Conservation (phyloP, 2,888 invertebrate genomes). For the Phlogophora meticulosa region DNA sequence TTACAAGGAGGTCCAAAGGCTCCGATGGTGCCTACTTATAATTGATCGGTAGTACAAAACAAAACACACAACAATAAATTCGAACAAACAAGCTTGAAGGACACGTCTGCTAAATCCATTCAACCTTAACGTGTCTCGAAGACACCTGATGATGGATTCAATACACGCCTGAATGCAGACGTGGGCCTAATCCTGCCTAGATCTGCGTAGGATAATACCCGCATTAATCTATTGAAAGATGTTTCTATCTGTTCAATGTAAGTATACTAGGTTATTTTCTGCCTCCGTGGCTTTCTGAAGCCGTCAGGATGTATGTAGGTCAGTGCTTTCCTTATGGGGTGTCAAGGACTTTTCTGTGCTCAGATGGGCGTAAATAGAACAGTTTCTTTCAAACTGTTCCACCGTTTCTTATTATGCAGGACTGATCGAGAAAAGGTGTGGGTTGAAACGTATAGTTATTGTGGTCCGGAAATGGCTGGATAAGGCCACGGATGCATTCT, state of each 20-base stretch:
- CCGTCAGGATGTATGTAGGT: conserved; percentile 59
- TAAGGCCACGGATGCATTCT: conserved; percentile 37
- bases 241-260: conserved; percentile 49
- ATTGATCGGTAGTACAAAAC: background rate
- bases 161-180: conserved; percentile 35
- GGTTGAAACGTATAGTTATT: conserved; percentile 27
- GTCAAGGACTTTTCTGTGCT: conserved; percentile 47
- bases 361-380: conserved; percentile 36
- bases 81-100: conserved; percentile 30
- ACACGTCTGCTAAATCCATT: conserved; percentile 28
- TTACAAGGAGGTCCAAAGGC: too few relatives aligned
- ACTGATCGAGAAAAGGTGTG: conserved; percentile 18
- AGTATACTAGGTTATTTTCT: conserved; percentile 20
- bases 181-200: conserved; percentile 72
- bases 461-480: conserved; percentile 23
- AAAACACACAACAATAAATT: conserved; percentile 9
- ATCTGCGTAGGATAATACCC: conserved; percentile 72
- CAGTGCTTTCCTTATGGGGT: conserved; percentile 54
- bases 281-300: conserved; percentile 20
- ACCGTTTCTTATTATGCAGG: background rate
- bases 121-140: conserved; percentile 51
- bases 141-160: conserved; percentile 52
- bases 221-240: conserved; percentile 55
- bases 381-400: background rate
- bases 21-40: background rate